phyloP scores from a whole-genome alignment of 2,113 vertebrate species.

The Hassar affinis region DNA sequence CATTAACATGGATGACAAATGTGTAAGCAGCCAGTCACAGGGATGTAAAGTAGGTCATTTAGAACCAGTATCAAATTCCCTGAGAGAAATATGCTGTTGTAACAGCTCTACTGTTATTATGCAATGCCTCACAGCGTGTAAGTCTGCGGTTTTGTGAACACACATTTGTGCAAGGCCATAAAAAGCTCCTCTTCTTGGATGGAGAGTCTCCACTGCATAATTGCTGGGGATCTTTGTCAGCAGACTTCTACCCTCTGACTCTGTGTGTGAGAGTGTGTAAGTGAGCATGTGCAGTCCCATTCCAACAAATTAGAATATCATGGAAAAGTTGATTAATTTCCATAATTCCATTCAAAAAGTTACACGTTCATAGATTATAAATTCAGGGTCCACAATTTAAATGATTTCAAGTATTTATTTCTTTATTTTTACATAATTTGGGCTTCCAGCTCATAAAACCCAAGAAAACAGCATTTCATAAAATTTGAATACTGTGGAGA shows the following conservation, averaged over 20 bases:
- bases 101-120: conserved; percentile 3
- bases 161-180: conserved; percentile 15
- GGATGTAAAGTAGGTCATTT: conserved; percentile 1
- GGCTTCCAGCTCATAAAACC: too few relatives aligned
- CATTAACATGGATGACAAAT: neutral
- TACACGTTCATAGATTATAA: too few relatives aligned
- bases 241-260: conserved; percentile 2
- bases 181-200: conserved; percentile 23
- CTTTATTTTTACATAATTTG: too few relatives aligned
- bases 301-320: too few relatives aligned
- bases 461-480: too few relatives aligned
- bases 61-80: neutral
- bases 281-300: too few relatives aligned
- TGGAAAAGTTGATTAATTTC: too few relatives aligned
- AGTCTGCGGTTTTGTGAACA: conserved; percentile 22
- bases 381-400: too few relatives aligned
- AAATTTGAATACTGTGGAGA: too few relatives aligned
- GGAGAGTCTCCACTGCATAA: conserved; percentile 20
- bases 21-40: neutral
- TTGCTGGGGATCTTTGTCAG: conserved; percentile 27
- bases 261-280: neutral
- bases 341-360: too few relatives aligned
- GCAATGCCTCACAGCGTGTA: neutral
- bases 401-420: too few relatives aligned
- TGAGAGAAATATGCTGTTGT: neutral